Evolutionary conservation across 92 coral and sea anemone genomes (phyloP).

Genomic region (Diadumene lineata): DNA sequence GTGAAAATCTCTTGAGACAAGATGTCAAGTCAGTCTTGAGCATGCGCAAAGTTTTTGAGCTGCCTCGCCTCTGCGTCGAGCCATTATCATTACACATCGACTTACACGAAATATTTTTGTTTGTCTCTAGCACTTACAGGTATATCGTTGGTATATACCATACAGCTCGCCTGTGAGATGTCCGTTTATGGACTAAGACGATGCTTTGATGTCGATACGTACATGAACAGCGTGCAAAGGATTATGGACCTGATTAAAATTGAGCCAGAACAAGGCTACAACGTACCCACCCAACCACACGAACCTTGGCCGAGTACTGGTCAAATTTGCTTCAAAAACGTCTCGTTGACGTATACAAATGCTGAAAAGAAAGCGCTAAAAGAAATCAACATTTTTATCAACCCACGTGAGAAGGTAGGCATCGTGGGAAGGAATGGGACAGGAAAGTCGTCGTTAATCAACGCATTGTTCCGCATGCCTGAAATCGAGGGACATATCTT

Average conservation of each 20-base stretch:
- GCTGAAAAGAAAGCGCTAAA: constrained; percentile 62
- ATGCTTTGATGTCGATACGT: constrained; percentile 69
- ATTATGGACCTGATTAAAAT: constrained; percentile 61
- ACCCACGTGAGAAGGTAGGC: constrained; percentile 83
- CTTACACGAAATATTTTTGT: not conserved
- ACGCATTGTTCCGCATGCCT: constrained; percentile 83
- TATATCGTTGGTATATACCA: constrained; percentile 68
- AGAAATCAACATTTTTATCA: constrained; percentile 52
- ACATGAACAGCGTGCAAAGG: constrained; percentile 79
- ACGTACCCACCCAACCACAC: constrained; percentile 66
- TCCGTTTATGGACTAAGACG: constrained; percentile 71
- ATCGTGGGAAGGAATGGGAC: constrained; percentile 84
- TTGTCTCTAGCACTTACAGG: constrained; percentile 55
- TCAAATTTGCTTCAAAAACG: constrained; percentile 46
- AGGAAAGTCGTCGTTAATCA: constrained; percentile 72
- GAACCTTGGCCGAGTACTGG: constrained; percentile 88
- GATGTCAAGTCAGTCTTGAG: too few relatives aligned
- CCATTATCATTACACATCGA: too few relatives aligned
- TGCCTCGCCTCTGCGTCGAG: too few relatives aligned
- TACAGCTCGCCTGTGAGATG: constrained; percentile 77
- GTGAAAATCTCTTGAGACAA: too few relatives aligned
- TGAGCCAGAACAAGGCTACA: constrained; percentile 79
- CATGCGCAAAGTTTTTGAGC: too few relatives aligned
- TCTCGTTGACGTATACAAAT: constrained; percentile 58
- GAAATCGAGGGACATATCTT: constrained; percentile 65